Evolutionary conservation across 2,797 vertebrate species (phyloP).

Genomic region (Cyclura pinguis): DNA sequence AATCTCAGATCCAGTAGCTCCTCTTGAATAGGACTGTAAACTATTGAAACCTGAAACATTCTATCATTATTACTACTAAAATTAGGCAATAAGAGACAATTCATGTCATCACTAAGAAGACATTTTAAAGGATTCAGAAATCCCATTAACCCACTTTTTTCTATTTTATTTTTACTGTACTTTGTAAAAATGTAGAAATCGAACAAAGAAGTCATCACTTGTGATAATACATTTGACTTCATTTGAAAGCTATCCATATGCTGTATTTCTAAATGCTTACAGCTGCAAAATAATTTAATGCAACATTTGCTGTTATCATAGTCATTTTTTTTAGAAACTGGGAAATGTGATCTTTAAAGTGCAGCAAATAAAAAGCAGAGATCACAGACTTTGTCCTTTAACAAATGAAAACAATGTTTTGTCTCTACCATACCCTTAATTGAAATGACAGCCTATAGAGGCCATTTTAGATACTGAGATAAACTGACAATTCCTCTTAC

Average conservation of each 20-base stretch:
- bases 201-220: no score
- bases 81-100: not conserved
- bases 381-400: slow-evolving; percentile 47
- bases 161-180: no score
- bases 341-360: slow-evolving; percentile 48
- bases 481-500: slow-evolving; percentile 49
- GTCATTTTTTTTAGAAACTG: slow-evolving; percentile 21
- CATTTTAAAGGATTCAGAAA: not conserved
- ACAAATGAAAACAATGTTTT: slow-evolving; percentile 59
- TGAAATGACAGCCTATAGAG: slow-evolving; percentile 48
- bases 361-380: slow-evolving; percentile 62
- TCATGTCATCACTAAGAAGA: not conserved
- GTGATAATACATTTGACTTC: slow-evolving; percentile 28
- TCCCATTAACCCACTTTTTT: not conserved
- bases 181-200: no score
- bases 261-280: slow-evolving; percentile 25
- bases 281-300: slow-evolving; percentile 49
- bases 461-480: slow-evolving; percentile 54
- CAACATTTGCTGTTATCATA: slow-evolving; percentile 33
- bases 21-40: not conserved
- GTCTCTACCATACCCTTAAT: slow-evolving; percentile 30
- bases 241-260: not conserved
- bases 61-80: not conserved
- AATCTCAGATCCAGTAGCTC: not conserved
- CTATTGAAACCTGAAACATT: not conserved